Percentiles rank a stretch among this genome's conserved stretches.
These are phyloP conservation scores for Zophobas morio DNA, from an alignment of 1,140 invertebrate genomes.

Conservation along the genomic window DNA sequence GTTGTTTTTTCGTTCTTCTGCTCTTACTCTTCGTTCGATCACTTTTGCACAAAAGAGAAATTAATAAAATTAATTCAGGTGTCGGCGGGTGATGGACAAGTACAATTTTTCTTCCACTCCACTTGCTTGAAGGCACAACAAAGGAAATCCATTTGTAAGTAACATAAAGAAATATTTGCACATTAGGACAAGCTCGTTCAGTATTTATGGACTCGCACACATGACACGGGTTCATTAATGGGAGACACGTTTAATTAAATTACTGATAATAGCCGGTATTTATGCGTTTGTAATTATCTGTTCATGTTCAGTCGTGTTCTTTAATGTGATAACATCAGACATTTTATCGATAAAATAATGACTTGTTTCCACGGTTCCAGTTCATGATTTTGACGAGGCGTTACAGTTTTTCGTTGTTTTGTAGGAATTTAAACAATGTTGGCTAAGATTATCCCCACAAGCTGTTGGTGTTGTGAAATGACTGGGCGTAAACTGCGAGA, in stretches of 20 bases:
- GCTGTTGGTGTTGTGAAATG: conserved; percentile 34
- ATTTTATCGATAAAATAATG: conserved; percentile 21
- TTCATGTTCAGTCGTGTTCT: conserved; percentile 6
- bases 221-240: conserved; percentile 11
- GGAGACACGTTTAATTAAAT: conserved; percentile 8
- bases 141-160: neutral
- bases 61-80: conserved; percentile 22
- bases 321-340: conserved; percentile 6
- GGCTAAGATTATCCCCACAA: conserved; percentile 23
- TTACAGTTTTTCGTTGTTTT: neutral
- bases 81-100: neutral
- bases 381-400: neutral
- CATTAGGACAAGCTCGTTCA: conserved; percentile 1
- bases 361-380: neutral
- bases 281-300: neutral
- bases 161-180: conserved; percentile 24
- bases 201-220: conserved; percentile 19
- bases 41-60: conserved; percentile 4
- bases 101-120: neutral
- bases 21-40: neutral
- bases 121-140: neutral
- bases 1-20: neutral
- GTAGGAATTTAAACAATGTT: conserved; percentile 8
- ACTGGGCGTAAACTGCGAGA: conserved; percentile 27
- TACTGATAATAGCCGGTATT: neutral